Evolutionary conservation across 2,888 invertebrate genomes (phyloP), one percentile per base, ranked within the genome.

Genomic region (Helobdella robusta): DNA sequence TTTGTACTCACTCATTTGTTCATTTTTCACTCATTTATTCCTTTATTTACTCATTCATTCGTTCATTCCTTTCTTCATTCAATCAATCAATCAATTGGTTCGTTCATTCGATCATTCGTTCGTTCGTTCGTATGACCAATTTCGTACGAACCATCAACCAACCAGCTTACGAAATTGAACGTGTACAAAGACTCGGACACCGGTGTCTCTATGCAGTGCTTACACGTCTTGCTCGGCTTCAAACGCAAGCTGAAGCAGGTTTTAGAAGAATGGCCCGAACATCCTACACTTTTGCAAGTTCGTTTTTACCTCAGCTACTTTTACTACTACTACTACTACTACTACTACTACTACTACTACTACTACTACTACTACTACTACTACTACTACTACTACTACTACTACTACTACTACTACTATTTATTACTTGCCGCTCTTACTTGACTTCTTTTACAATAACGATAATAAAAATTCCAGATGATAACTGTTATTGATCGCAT

Each of bases 261-360:
- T 59, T 79, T 90, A 35, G 80, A 82, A 0, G 86, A 89, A 72
- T 94, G 91, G 89, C 89, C 92, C 0, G 91, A 90, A 69, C 90
- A 94, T 82, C 92, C 94, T 0, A 87, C 88, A 0, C 79, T 95
- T 44, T 84, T 84, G 75, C 87, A 89, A 79, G 88, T 88, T n/a
- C n/a, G n/a, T n/a, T n/a, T n/a, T n/a, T n/a, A n/a, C n/a, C n/a
- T n/a, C n/a, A n/a, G n/a, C n/a, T n/a, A n/a, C n/a, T n/a, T n/a
- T n/a, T n/a, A n/a, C n/a, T n/a, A n/a, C 8, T 18, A 8, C 52
- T 18, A 25, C 52, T 18, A 25, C 11, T 52, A n/a, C 11, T 8
- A 52, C 52, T 52, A 20, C 20, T 25, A 25, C 8, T 52, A 8
- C 8, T 15, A 25, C 20, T n/a, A 25, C 52, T 20, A 20, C 11